A percentile compares a stretch with the other conserved stretches of the same genome.
These are phyloP conservation scores for Erebia epiphron DNA, from an alignment of 2,888 invertebrate species.

Conservation along the genomic window DNA sequence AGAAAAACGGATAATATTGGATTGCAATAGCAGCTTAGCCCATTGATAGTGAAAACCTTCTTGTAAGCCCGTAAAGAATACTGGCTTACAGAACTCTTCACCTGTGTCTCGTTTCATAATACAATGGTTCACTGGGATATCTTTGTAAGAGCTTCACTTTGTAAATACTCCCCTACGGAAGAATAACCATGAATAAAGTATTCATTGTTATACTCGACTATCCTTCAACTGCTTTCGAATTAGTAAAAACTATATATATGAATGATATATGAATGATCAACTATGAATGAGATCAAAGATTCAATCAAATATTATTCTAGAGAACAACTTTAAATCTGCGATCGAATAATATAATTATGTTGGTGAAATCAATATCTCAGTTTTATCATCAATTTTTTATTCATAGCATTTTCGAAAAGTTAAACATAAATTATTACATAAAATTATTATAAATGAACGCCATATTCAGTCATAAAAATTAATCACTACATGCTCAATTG, in stretches of 20 bases:
- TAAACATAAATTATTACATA: too few species aligned
- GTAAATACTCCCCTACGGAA: neutral
- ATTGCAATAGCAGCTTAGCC: neutral
- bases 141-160: constrained; percentile 1
- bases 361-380: too few species aligned
- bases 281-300: too few species aligned
- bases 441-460: too few species aligned
- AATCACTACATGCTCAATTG: too few species aligned
- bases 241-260: neutral
- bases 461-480: too few species aligned
- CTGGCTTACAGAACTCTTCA: neutral
- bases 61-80: neutral
- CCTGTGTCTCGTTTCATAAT: neutral
- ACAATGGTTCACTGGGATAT: neutral
- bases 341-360: neutral
- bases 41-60: neutral
- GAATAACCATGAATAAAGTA: neutral
- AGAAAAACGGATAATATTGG: neutral
- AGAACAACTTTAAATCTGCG: too few species aligned
- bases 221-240: neutral
- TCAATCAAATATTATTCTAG: too few species aligned
- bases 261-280: too few species aligned
- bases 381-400: too few species aligned
- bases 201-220: neutral
- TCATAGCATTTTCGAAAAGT: too few species aligned